Conservation (phyloP, 1,140 invertebrate species). For the Cydia splendana region DNA sequence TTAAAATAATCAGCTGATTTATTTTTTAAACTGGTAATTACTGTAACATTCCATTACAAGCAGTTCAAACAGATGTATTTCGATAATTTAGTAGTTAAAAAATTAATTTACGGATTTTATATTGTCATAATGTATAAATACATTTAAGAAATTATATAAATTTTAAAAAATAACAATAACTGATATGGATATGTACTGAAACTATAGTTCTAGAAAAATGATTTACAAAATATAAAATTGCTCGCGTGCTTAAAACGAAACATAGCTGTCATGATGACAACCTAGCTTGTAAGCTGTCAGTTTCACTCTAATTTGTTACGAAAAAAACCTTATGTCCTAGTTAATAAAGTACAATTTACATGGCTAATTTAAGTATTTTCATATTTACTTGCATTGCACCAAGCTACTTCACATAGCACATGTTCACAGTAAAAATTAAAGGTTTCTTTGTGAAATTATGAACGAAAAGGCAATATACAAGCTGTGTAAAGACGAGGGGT, state of each 20-base stretch:
- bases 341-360: background rate
- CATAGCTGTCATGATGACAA: constrained; percentile 1
- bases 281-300: background rate
- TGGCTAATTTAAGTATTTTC: background rate
- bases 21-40: background rate
- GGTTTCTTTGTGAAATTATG: constrained; percentile 44
- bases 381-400: background rate
- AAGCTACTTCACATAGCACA: background rate
- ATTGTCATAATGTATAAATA: too few species aligned
- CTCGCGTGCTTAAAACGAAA: background rate
- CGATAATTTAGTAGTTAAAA: too few species aligned
- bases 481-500: constrained; percentile 60
- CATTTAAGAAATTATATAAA: too few species aligned
- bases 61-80: too few species aligned
- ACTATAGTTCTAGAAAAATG: too few species aligned
- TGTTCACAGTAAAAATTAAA: constrained; percentile 3
- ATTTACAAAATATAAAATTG: background rate
- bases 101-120: too few species aligned
- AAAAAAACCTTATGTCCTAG: background rate
- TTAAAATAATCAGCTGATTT: background rate
- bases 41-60: background rate
- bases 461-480: constrained; percentile 55
- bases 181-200: too few species aligned
- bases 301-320: background rate
- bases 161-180: too few species aligned